Evolutionary conservation across 2,113 vertebrate genomes (phyloP).

Genomic region (Pedionomus torquatus): DNA sequence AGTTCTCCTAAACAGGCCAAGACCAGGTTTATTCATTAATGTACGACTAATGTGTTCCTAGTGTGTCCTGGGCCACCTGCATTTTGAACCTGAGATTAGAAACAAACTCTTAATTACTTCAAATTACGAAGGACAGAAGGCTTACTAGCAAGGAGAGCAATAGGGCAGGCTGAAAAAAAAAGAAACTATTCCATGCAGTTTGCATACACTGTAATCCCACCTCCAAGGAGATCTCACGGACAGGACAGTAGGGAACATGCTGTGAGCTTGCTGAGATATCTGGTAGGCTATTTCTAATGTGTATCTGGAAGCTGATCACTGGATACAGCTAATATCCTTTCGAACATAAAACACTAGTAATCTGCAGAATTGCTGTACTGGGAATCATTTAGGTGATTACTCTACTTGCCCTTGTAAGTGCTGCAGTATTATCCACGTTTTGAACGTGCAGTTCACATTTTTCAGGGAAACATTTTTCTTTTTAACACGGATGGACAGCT

Average conservation of each 20-base stretch:
- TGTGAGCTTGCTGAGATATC: not conserved
- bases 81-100: not conserved
- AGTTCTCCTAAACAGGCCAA: not conserved
- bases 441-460: not conserved
- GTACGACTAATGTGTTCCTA: not conserved
- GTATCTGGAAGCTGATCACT: not conserved
- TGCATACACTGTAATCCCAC: not conserved
- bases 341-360: not conserved
- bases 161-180: not conserved
- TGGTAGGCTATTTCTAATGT: not conserved
- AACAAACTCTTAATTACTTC: not conserved
- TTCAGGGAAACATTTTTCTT: not conserved
- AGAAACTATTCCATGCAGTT: not conserved
- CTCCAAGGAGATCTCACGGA: not conserved
- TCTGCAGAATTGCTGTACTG: not conserved
- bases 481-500: not conserved
- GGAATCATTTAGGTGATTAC: not conserved
- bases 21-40: not conserved
- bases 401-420: not conserved
- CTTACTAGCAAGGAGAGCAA: not conserved
- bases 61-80: not conserved
- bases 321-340: not conserved
- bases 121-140: not conserved
- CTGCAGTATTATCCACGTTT: not conserved
- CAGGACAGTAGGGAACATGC: not conserved